Percentiles rank a stretch among this genome's conserved stretches.
Conservation (phyloP, 2,888 invertebrate species). For the Rhodophaea formosa region DNA sequence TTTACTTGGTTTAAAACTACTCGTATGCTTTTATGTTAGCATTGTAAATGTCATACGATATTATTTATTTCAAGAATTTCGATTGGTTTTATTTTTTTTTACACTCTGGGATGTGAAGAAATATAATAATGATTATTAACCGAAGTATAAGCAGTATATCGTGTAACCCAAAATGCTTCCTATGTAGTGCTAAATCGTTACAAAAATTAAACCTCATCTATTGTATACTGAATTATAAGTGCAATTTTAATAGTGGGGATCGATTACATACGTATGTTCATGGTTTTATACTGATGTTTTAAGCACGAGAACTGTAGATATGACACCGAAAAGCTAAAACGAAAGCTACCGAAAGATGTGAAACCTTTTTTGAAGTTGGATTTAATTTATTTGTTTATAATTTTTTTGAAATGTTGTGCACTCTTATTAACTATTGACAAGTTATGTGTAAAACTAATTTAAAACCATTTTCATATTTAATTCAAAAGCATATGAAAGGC, state of each 20-base stretch:
- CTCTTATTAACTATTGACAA: no score
- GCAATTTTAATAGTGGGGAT: slow-evolving; percentile 36
- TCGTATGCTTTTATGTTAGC: not conserved
- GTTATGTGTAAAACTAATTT: no score
- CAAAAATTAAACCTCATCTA: slow-evolving; percentile 27
- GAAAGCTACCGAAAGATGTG: not conserved
- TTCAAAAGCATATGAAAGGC: no score
- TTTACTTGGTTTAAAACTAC: not conserved
- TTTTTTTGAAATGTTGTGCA: not conserved
- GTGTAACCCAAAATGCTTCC: slow-evolving; percentile 52
- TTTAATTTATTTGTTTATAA: not conserved
- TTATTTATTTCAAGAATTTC: not conserved
- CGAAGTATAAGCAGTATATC: slow-evolving; percentile 28
- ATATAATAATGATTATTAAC: slow-evolving; percentile 12
- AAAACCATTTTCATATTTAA: no score
- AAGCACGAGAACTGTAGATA: slow-evolving; percentile 2
- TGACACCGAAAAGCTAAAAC: slow-evolving; percentile 3
- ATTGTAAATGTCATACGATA: not conserved
- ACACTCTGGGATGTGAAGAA: not conserved
- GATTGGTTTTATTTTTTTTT: not conserved
- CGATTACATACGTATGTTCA: slow-evolving; percentile 42
- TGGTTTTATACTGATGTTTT: slow-evolving; percentile 28
- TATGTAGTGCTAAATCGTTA: slow-evolving; percentile 53
- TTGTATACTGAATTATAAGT: slow-evolving; percentile 46
- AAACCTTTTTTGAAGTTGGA: not conserved